Evolutionary conservation across 2,888 invertebrate genomes (phyloP).

Genomic region (Xylota segnis): DNA sequence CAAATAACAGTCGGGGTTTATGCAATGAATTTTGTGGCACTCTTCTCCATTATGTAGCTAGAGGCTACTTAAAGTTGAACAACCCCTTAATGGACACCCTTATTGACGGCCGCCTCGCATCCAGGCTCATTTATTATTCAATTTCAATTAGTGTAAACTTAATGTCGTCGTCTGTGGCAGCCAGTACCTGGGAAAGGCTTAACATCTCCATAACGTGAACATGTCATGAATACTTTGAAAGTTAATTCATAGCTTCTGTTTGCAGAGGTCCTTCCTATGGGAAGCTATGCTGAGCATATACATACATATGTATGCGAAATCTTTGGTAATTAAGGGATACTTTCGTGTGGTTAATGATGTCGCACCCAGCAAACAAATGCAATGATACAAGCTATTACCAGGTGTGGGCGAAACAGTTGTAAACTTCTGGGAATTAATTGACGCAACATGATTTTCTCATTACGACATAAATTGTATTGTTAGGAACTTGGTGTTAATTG

Average conservation of each 20-base stretch:
- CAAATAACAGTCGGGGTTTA: background rate
- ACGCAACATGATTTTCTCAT: conserved; percentile 59
- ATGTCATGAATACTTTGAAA: conserved; percentile 39
- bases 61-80: background rate
- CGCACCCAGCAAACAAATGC: background rate
- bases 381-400: background rate
- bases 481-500: conserved; percentile 13
- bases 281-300: background rate
- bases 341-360: conserved; percentile 41
- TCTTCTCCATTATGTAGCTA: background rate
- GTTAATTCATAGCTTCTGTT: conserved; percentile 38
- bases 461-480: conserved; percentile 32
- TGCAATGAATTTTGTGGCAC: background rate
- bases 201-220: conserved; percentile 26
- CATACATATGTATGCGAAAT: no score
- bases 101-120: background rate
- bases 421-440: conserved; percentile 61
- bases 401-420: background rate
- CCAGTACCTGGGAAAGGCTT: conserved; percentile 13
- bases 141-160: conserved; percentile 57
- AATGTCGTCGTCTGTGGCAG: conserved; percentile 14
- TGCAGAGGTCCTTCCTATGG: conserved; percentile 44
- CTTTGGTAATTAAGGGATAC: conserved; percentile 43
- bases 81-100: background rate
- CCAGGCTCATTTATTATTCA: conserved; percentile 53